Evolutionary conservation across 1,140 invertebrate species (phyloP).

Genomic region (Spodoptera frugiperda): DNA sequence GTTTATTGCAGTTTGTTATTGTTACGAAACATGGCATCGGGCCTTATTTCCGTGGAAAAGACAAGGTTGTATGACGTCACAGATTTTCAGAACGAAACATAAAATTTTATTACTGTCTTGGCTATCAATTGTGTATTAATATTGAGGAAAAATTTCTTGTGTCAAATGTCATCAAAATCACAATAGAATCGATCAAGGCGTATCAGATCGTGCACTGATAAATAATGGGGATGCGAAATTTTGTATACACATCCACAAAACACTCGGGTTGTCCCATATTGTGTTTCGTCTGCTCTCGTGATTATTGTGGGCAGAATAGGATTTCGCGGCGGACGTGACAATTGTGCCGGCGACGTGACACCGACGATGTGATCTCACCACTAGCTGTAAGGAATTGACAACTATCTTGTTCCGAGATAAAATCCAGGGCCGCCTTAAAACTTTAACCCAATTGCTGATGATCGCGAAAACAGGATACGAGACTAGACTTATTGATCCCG

Average conservation of each 20-base stretch:
- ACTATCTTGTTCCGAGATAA: slow-evolving; percentile 56
- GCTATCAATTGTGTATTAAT: too few relatives aligned
- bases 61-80: too few relatives aligned
- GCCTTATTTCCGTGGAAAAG: too few relatives aligned
- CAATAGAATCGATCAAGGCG: neutral
- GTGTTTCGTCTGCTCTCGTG: slow-evolving; percentile 12
- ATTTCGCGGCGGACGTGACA: slow-evolving; percentile 71
- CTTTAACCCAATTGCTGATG: slow-evolving; percentile 46
- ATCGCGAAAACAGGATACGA: slow-evolving; percentile 13
- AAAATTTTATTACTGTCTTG: too few relatives aligned
- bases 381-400: slow-evolving; percentile 50
- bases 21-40: too few relatives aligned
- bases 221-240: neutral
- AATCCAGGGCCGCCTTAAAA: slow-evolving; percentile 22
- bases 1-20: neutral
- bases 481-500: neutral
- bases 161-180: neutral
- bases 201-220: neutral
- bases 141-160: too few relatives aligned
- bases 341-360: slow-evolving; percentile 70
- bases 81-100: too few relatives aligned
- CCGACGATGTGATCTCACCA: slow-evolving; percentile 69
- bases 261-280: slow-evolving; percentile 8
- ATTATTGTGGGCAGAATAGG: slow-evolving; percentile 53
- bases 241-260: neutral